Percentiles rank a stretch among this genome's conserved stretches.
Evolutionary conservation across 2,113 vertebrate genomes (phyloP).

Genomic region (Thamnaconus septentrionalis): DNA sequence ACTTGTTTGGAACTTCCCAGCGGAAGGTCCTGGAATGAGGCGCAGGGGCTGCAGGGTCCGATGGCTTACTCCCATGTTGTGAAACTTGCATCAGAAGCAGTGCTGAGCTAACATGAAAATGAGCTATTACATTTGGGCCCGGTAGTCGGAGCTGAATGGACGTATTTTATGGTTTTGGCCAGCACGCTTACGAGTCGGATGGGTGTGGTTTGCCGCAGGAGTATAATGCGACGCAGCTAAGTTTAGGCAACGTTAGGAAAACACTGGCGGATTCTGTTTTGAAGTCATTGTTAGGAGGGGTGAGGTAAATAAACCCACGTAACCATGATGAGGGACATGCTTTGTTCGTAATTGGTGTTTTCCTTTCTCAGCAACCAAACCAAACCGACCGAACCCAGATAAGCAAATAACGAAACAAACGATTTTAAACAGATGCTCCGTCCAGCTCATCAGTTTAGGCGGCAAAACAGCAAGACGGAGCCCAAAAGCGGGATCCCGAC

Average conservation of each 20-base stretch:
- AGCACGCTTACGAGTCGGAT: conserved; percentile 3
- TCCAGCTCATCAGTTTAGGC: conserved; percentile 3
- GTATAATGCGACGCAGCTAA: conserved; percentile 29
- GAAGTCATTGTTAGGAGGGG: conserved; percentile 31
- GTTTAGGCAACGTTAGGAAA: conserved; percentile 36
- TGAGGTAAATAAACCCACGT: conserved; percentile 36
- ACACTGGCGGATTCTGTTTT: conserved; percentile 29
- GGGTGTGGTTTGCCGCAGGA: conserved; percentile 44
- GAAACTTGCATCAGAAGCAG: conserved; percentile 21
- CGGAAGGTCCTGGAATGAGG: conserved; percentile 41
- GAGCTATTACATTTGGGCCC: conserved; percentile 20
- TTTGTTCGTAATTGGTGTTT: conserved; percentile 37
- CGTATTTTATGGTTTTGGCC: conserved; percentile 27
- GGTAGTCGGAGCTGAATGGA: conserved; percentile 18
- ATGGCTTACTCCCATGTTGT: conserved; percentile 33
- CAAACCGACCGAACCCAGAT: conserved; percentile 24
- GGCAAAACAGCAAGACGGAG: no score
- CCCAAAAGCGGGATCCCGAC: conserved; percentile 8
- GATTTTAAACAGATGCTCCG: not conserved
- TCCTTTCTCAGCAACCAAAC: conserved; percentile 12
- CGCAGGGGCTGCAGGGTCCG: conserved; percentile 16
- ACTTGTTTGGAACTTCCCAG: conserved; percentile 63
- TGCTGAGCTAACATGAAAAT: conserved; percentile 31
- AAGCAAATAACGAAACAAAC: not conserved
- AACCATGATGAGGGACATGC: conserved; percentile 20